Percentiles rank a stretch among this genome's conserved stretches.
phyloP scores from a whole-genome alignment of 2,888 invertebrate species.

The Phlogophora meticulosa region DNA sequence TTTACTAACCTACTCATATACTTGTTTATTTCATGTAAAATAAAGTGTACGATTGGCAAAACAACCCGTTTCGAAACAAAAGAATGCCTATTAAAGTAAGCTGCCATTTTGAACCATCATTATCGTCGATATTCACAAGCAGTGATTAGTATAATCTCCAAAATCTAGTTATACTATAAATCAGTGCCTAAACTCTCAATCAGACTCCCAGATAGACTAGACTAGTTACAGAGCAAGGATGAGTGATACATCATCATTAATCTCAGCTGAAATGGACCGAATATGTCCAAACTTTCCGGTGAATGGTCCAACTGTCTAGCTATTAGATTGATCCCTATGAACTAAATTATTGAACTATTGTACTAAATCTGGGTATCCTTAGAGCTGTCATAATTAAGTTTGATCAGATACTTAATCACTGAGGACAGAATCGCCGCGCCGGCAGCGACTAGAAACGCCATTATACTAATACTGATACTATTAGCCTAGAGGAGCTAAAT shows the following conservation, averaged over 20 bases:
- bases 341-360: constrained; percentile 36
- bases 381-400: background rate
- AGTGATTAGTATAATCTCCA: too few relatives aligned
- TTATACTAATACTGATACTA: too few relatives aligned
- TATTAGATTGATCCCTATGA: constrained; percentile 42
- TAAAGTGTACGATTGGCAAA: too few relatives aligned
- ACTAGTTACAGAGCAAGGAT: constrained; percentile 6
- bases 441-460: too few relatives aligned
- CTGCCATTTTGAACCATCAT: too few relatives aligned
- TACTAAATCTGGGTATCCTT: background rate
- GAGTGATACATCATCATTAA: constrained; percentile 44
- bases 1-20: too few relatives aligned
- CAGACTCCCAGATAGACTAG: background rate
- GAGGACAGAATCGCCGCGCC: too few relatives aligned
- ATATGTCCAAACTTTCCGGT: constrained; percentile 33
- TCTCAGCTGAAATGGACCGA: constrained; percentile 35
- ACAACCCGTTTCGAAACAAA: too few relatives aligned
- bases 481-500: too few relatives aligned
- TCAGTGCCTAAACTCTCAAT: background rate
- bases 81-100: too few relatives aligned
- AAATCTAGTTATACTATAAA: background rate
- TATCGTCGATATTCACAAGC: too few relatives aligned
- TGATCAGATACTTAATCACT: background rate
- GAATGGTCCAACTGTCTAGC: constrained; percentile 31
- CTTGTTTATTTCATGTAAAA: too few relatives aligned